Evolutionary conservation across 2,888 invertebrate genomes (phyloP), one percentile per base, ranked within the genome.

Genomic region (Caenorhabditis japonica): DNA sequence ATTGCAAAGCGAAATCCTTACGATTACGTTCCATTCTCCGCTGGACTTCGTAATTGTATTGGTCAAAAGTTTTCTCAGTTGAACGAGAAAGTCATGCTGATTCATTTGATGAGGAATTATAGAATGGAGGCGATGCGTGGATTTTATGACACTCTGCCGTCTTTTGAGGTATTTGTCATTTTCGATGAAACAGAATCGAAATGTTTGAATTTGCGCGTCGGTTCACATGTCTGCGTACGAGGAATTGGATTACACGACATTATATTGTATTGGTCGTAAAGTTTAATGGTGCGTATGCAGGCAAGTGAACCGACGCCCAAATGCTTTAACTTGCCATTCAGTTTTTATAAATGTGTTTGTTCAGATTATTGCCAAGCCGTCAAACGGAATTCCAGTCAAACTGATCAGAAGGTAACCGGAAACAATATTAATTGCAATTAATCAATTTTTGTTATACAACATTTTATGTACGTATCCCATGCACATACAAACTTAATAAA

Each of bases 41-140:
- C 83, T 7, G 84, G 84, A 15, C 77, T 82, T n/a, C 56, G 84
- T 17, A 84, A 84, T 46, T 84, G 84, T 43, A 84, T 84, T 25
- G 74, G 74, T 13, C 89, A 89, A 74, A 88, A 88, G 71, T 89
- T 89, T 84, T 89, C 89, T 13, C 60, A 87, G 71, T 73, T 88
- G 74, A 89, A 89, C 66, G 88, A 88, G 80, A 89, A 89, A 70
- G 61, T 61, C 15, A 61, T 61, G 51, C 15, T 61, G 12, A n/a
- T 30, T 21, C 51, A 61, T 21, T n/a, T 61, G 4, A n/a, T 55
- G 17, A 27, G 19, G 13, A 55, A 55, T 41, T 55, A 30, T 27
- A 5, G 21, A 41, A 30, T 55, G 5, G 53, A 55, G 15, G 41
- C 53, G n/a, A 30, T 8, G 2, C 27, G 15, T 10, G 53, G 30